Evolutionary conservation across 2,113 vertebrate genomes (phyloP).

Genomic region (Nansenia antarctica): DNA sequence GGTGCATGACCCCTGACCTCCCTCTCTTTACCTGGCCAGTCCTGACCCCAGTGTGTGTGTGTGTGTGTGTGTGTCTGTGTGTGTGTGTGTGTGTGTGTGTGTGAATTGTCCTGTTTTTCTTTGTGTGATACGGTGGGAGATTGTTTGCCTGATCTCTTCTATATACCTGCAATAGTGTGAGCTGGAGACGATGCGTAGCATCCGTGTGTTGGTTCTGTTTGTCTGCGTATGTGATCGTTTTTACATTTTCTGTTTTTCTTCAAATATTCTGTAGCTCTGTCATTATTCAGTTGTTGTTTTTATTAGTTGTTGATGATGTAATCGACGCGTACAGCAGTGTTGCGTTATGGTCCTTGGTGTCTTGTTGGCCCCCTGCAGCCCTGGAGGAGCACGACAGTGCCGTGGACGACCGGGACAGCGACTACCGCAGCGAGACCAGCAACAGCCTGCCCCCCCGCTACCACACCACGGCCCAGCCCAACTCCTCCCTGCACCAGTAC

Average conservation of each 20-base stretch:
- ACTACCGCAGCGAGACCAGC: conserved; percentile 97
- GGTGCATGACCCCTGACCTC: conserved; percentile 22
- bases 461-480: conserved; percentile 90
- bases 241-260: too few relatives aligned
- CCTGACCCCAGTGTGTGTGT: conserved; percentile 6
- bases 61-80: too few relatives aligned
- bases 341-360: conserved; percentile 3
- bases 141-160: not conserved
- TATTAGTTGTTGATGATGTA: not conserved
- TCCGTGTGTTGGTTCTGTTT: too few relatives aligned
- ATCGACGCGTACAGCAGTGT: not conserved
- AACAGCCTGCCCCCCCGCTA: conserved; percentile 88
- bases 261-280: too few relatives aligned
- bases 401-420: conserved; percentile 93
- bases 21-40: not conserved
- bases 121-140: not conserved
- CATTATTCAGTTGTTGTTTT: too few relatives aligned
- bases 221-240: too few relatives aligned
- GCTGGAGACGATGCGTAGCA: too few relatives aligned
- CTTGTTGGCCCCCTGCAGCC: conserved; percentile 68
- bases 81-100: too few relatives aligned
- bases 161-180: not conserved
- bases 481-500: conserved; percentile 92
- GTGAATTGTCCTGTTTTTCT: not conserved
- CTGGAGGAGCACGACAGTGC: conserved; percentile 95